These are phyloP conservation scores for Pinctada fucata DNA, from an alignment of 2,888 invertebrate genomes.

Conservation along the genomic window DNA sequence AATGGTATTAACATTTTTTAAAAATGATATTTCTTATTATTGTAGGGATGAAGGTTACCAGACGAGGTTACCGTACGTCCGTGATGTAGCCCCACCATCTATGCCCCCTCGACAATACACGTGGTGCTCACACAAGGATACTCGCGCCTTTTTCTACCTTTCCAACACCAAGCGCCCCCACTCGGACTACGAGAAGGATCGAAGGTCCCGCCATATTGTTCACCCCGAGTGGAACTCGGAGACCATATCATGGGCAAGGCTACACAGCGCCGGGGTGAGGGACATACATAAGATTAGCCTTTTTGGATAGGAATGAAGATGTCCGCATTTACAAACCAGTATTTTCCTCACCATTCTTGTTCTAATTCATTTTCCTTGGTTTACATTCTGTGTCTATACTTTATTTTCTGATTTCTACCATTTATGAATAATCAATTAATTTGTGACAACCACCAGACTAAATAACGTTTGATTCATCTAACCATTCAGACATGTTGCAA, in stretches of 20 bases:
- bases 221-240: constrained; percentile 38
- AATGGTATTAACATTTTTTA: too few relatives aligned
- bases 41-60: constrained; percentile 18
- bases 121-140: constrained; percentile 13
- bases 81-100: background rate
- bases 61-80: constrained; percentile 20
- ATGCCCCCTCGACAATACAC: constrained; percentile 5
- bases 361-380: too few relatives aligned
- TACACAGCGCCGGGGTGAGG: constrained; percentile 8
- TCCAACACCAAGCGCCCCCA: constrained; percentile 22
- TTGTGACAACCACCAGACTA: too few relatives aligned
- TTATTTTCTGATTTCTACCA: too few relatives aligned
- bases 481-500: too few relatives aligned
- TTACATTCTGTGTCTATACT: too few relatives aligned
- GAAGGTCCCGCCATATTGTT: constrained; percentile 27
- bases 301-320: constrained; percentile 1
- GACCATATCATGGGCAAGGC: constrained; percentile 29
- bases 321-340: too few relatives aligned
- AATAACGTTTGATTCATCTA: too few relatives aligned
- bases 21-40: too few relatives aligned
- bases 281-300: constrained; percentile 28
- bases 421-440: too few relatives aligned
- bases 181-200: constrained; percentile 22
- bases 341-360: too few relatives aligned
- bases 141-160: constrained; percentile 16